Conservation (phyloP, 2,888 invertebrate species). For the Psylliodes chrysocephalus region DNA sequence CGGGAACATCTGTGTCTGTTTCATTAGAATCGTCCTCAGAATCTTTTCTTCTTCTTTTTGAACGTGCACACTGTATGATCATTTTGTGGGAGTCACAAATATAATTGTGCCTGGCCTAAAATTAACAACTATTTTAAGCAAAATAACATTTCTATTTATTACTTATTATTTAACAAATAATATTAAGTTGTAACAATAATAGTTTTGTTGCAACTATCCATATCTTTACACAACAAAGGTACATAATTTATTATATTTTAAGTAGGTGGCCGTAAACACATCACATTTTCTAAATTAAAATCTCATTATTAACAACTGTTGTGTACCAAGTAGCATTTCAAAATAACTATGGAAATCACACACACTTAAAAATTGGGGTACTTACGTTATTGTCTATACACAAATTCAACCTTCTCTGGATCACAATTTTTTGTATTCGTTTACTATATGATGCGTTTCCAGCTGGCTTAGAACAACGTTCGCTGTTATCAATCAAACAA, state of each 20-base stretch:
- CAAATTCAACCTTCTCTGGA: slow-evolving; percentile 88
- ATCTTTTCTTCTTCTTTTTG: slow-evolving; percentile 90
- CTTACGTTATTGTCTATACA: slow-evolving; percentile 83
- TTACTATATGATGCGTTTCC: slow-evolving; percentile 97
- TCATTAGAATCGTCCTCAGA: slow-evolving; percentile 95
- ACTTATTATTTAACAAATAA: too few species aligned
- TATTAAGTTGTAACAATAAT: too few species aligned
- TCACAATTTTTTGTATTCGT: slow-evolving; percentile 94
- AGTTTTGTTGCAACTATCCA: too few species aligned
- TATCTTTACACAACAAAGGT: too few species aligned
- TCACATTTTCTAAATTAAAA: too few species aligned
- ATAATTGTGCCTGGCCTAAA: slow-evolving; percentile 91
- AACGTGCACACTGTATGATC: slow-evolving; percentile 94
- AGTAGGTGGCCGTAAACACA: too few species aligned
- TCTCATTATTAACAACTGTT: too few species aligned
- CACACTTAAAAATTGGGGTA: slow-evolving; percentile 36
- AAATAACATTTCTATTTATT: too few species aligned
- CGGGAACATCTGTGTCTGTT: slow-evolving; percentile 90
- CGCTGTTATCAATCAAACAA: slow-evolving; percentile 90
- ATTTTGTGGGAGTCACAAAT: slow-evolving; percentile 97
- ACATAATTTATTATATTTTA: too few species aligned
- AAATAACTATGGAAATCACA: too few species aligned
- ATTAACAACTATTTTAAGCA: background rate
- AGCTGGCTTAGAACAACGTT: slow-evolving; percentile 86
- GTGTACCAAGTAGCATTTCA: too few species aligned